Percentiles rank a stretch among this genome's conserved stretches.
Conservation (phyloP, 30 jellyfish, hydroid and myxozoan genomes). For the Turritopsis rubra region DNA sequence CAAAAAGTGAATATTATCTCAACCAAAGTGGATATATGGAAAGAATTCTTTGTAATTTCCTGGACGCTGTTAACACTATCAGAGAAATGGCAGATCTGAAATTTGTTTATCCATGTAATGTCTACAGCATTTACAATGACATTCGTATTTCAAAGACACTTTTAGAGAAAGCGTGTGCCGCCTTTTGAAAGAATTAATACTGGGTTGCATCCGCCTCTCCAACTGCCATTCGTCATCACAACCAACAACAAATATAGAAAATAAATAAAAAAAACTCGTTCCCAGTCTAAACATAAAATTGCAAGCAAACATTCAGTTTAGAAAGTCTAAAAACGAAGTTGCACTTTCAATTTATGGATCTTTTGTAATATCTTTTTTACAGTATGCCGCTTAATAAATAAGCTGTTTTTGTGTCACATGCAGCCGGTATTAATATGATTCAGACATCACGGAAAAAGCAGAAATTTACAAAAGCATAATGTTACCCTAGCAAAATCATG, state of each 20-base stretch:
- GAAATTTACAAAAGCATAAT: not conserved
- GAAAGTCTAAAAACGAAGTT: not conserved
- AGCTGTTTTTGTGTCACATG: not conserved
- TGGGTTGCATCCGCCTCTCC: not conserved
- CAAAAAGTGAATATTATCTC: no score
- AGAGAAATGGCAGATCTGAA: not conserved
- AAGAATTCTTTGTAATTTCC: no score
- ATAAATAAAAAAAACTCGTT: not conserved
- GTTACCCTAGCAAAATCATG: not conserved
- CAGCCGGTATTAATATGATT: not conserved
- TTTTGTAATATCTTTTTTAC: not conserved
- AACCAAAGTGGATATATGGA: no score
- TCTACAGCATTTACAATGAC: not conserved
- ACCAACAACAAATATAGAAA: not conserved
- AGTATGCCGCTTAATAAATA: not conserved
- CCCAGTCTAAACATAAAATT: not conserved
- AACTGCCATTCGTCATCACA: not conserved
- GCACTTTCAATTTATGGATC: not conserved
- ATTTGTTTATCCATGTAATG: not conserved
- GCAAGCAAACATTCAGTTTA: not conserved
- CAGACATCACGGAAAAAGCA: not conserved
- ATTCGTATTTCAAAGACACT: not conserved
- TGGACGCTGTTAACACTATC: no score
- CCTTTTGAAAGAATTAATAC: not conserved
- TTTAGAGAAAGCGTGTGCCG: not conserved